These are phyloP conservation scores for Germaria angustata DNA, from an alignment of 2,888 invertebrate genomes.

Conservation along the genomic window DNA sequence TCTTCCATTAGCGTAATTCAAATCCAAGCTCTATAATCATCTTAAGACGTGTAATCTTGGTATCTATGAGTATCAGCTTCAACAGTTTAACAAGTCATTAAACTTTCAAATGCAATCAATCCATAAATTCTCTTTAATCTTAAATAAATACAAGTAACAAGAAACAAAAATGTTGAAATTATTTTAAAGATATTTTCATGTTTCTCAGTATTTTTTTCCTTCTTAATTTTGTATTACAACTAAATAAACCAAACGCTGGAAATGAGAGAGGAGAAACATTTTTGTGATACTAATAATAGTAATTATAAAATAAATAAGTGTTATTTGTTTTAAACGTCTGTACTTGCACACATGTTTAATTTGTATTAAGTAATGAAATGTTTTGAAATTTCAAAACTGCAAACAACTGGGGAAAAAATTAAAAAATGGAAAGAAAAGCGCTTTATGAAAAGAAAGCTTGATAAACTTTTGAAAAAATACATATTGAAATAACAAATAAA, in stretches of 20 bases:
- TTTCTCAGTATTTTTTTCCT: background rate
- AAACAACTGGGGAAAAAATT: background rate
- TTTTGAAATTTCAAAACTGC: background rate
- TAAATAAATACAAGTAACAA: background rate
- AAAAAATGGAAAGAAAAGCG: background rate
- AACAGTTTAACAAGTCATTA: conserved; percentile 34
- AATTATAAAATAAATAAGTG: conserved; percentile 19
- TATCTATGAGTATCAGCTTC: background rate
- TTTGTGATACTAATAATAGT: conserved; percentile 34
- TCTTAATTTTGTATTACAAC: conserved; percentile 30
- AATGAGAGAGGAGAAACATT: conserved; percentile 21
- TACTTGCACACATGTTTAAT: background rate
- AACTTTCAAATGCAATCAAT: conserved; percentile 41
- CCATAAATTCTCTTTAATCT: conserved; percentile 38
- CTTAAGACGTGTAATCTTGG: conserved; percentile 12
- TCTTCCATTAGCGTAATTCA: background rate
- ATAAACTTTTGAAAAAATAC: conserved; percentile 24
- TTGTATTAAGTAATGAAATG: conserved; percentile 43
- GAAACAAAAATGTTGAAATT: conserved; percentile 8
- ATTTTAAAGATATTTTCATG: conserved; percentile 35
- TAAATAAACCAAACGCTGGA: conserved; percentile 3
- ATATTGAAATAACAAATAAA: background rate
- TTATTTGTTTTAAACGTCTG: conserved; percentile 2
- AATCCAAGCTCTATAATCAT: background rate
- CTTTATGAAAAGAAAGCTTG: conserved; percentile 32